Evolutionary conservation across 2,113 vertebrate genomes (phyloP).

Genomic region (Gavialis gangeticus): DNA sequence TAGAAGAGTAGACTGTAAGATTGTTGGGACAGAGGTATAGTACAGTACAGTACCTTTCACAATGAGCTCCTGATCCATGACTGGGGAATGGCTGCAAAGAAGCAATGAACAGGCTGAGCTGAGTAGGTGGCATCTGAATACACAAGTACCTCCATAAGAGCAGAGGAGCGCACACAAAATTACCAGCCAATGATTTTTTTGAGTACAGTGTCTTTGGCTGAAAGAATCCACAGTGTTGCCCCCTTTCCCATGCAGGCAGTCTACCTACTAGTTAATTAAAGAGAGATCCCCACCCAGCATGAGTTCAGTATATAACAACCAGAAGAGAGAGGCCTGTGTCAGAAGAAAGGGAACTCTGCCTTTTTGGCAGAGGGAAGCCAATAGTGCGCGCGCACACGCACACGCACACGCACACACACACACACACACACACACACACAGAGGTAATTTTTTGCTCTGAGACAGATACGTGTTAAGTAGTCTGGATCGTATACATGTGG

Average conservation of each 20-base stretch:
- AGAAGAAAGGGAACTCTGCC: neutral
- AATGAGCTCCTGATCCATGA: neutral
- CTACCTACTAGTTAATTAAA: neutral
- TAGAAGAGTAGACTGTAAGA: neutral
- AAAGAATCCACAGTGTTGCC: fast-evolving
- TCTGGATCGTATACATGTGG: neutral
- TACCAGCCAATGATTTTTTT: neutral
- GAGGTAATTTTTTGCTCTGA: neutral
- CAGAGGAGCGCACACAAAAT: neutral
- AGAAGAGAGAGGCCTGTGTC: neutral
- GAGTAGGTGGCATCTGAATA: neutral
- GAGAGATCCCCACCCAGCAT: neutral
- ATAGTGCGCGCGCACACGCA: neutral
- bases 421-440: neutral
- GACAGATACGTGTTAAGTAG: neutral
- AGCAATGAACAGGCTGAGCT: neutral
- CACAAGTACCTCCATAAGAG: neutral
- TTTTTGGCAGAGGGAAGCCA: too few relatives aligned
- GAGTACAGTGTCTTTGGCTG: neutral
- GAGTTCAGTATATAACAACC: neutral
- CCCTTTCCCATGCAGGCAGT: neutral
- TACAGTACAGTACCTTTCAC: neutral
- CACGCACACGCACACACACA: too few relatives aligned
- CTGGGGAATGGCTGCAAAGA: neutral
- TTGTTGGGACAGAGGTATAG: neutral